Evolutionary conservation across 2,113 vertebrate genomes (phyloP), one percentile per base, ranked within the genome.

Genomic region (Alethe castanea): DNA sequence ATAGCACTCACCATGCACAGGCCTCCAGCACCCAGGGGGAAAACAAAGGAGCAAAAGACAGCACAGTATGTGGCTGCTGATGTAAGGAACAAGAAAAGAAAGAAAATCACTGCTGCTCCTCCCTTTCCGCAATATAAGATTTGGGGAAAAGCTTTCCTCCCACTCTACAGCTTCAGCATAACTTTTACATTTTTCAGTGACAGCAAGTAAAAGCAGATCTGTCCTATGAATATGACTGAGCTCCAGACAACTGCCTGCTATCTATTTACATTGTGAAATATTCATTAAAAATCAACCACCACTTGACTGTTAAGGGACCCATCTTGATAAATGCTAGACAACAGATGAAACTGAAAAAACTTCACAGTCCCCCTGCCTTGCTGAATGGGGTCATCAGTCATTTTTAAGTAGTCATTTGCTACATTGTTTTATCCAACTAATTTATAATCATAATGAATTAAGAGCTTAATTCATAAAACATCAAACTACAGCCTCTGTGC

Each of bases 391-490:
- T 14, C 38, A 95, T 91, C 61, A 82, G 76, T 96, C 86, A 92
- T 86, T 94, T 96, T 90, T 90, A 95, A 90, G 74, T 44, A 73
- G 84, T 72, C 35, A 2, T 86, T 94, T 90, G 65, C 92, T 94
- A 81, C n/a, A 47, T 3, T 74, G 36, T 74, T 95, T 93, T 74
- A 95, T 77, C n/a, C 61, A 60, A 60, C 54, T 53, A 91, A 93
- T 94, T 95, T 94, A 86, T 74, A 96, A 95, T 88, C 47, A 80
- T 88, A 94, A 95, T 92, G 31, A 92, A 90, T 88, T 90, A 69
- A 92, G 84, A 94, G 65, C 44, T 45, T 45, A 45, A 45, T 45
- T 45, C 44, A 45, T 45, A 94, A 96, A 95, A 38, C 67, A 77
- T 79, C 57, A 78, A 61, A 90, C 40, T n/a, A 79, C 54, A 65